Evolutionary conservation across 2,888 invertebrate genomes (phyloP).

Genomic region (Tenthredo notha): DNA sequence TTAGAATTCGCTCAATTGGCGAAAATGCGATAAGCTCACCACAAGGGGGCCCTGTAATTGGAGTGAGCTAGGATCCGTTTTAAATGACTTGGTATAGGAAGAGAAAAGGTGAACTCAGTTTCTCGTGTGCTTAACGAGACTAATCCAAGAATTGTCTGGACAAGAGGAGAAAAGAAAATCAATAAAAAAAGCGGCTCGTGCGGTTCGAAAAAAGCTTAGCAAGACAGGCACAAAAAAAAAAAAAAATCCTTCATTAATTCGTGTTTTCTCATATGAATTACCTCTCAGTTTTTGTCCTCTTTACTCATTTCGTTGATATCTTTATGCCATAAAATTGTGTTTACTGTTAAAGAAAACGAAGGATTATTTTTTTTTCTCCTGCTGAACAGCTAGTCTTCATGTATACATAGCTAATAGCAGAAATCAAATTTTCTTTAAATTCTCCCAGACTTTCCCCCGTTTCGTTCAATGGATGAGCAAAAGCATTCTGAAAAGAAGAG

Average conservation of each 20-base stretch:
- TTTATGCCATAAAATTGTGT: not conserved
- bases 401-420: not conserved
- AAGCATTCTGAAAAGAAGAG: not conserved
- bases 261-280: not conserved
- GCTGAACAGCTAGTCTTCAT: not conserved
- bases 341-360: not conserved
- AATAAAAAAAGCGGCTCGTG: not conserved
- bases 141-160: not conserved
- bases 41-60: constrained; percentile 20
- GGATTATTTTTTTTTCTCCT: not conserved
- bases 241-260: not conserved
- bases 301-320: not conserved
- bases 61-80: constrained; percentile 30
- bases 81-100: constrained; percentile 15
- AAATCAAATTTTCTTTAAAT: not conserved
- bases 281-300: not conserved
- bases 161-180: constrained; percentile 13
- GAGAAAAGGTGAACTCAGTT: not conserved
- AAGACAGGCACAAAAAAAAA: not conserved
- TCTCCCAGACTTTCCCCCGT: not conserved
- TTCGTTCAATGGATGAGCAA: not conserved
- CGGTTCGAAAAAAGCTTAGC: not conserved
- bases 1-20: constrained; percentile 6
- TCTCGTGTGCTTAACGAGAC: constrained; percentile 24
- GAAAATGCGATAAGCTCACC: constrained; percentile 26